phyloP scores from a whole-genome alignment of 2,113 vertebrate genomes.

The Centrocercus urophasianus region DNA sequence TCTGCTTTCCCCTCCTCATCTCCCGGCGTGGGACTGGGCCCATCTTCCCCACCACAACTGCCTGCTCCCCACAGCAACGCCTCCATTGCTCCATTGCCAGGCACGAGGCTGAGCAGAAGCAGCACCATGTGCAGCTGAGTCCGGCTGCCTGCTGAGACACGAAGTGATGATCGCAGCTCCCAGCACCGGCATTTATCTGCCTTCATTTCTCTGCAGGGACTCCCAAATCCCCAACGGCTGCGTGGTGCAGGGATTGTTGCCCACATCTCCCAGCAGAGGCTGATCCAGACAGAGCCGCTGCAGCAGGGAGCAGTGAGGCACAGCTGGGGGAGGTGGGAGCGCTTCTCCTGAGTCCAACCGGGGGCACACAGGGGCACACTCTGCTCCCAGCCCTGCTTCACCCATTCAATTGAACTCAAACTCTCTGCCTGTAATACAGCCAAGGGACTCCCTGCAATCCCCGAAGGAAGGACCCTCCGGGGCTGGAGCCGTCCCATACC shows the following conservation, averaged over 20 bases:
- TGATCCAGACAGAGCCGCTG: not conserved
- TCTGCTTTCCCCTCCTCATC: rapidly evolving
- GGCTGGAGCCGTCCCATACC: not conserved
- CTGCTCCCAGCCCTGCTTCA: not conserved
- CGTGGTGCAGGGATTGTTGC: not conserved
- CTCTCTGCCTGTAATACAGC: not conserved
- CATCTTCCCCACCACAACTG: not conserved
- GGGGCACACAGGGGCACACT: no score
- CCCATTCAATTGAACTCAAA: no score
- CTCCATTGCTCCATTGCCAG: no score
- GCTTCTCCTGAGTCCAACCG: no score
- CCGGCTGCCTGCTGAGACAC: not conserved
- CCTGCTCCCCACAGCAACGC: no score
- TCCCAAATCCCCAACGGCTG: not conserved
- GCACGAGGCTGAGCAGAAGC: not conserved
- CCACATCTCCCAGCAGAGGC: not conserved
- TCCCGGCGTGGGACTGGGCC: rapidly evolving
- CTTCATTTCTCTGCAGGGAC: not conserved
- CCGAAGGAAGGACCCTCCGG: not conserved
- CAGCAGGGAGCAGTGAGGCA: not conserved
- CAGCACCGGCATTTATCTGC: not conserved
- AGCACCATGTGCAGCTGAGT: rapidly evolving
- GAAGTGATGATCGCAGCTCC: not conserved
- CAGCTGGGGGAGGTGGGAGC: not conserved
- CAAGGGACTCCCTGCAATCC: not conserved